A percentile compares a stretch with the other conserved stretches of the same genome.
Evolutionary conservation across 2,113 vertebrate species (phyloP).

Genomic region (Formicarius rufipectus): DNA sequence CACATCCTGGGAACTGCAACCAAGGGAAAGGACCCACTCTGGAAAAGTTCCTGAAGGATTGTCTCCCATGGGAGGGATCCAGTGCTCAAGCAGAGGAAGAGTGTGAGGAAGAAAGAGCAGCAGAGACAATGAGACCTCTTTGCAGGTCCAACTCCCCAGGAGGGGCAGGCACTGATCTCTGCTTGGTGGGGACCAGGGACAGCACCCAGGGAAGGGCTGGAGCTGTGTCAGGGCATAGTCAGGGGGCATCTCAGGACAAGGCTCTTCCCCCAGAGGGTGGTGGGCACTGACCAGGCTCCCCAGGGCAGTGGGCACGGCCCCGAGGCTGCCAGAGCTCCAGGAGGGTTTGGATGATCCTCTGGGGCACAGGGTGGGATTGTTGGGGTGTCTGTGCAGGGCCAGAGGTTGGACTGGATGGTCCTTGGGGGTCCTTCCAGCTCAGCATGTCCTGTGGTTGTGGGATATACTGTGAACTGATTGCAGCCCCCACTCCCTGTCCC

Average conservation of each 20-base stretch:
- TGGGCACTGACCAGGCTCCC: not conserved
- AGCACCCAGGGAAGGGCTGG: not conserved
- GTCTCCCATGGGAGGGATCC: not conserved
- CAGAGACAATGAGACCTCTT: not conserved
- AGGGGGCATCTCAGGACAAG: not conserved
- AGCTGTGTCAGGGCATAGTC: not conserved
- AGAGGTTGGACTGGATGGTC: not conserved
- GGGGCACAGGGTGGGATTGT: too few relatives aligned
- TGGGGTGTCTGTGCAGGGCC: not conserved
- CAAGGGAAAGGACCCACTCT: not conserved
- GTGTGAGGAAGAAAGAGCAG: not conserved
- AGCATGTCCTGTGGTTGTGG: not conserved
- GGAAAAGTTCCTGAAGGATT: not conserved
- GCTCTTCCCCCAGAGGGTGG: not conserved
- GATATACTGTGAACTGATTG: not conserved
- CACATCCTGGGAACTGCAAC: not conserved
- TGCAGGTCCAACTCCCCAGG: not conserved
- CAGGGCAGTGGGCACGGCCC: not conserved
- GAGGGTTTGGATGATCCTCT: not conserved
- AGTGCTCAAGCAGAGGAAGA: not conserved
- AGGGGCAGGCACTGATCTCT: not conserved
- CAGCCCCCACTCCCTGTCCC: not conserved
- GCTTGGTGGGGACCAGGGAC: not conserved
- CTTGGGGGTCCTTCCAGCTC: not conserved
- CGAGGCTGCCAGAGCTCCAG: not conserved